These are phyloP conservation scores for Polia nebulosa DNA, from an alignment of 2,888 invertebrate species.

Conservation along the genomic window DNA sequence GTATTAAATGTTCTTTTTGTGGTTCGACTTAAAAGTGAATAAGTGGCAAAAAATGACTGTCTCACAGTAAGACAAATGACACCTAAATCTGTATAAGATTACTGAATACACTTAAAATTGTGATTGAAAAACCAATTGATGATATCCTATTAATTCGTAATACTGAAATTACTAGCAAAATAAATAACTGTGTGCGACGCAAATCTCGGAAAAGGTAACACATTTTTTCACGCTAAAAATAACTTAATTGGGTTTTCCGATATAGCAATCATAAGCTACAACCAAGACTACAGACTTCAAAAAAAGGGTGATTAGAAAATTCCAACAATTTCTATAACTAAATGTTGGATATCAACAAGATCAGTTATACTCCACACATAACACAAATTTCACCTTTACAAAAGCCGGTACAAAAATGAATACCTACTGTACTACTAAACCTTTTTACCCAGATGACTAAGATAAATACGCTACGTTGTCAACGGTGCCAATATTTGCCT, in stretches of 20 bases:
- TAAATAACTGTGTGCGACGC: background rate
- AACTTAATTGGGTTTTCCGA: background rate
- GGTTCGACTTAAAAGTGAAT: background rate
- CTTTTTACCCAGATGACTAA: conserved; percentile 28
- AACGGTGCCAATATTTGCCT: conserved; percentile 61
- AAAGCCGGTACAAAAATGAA: conserved; percentile 13
- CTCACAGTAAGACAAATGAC: background rate
- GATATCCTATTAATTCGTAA: background rate
- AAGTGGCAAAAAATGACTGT: background rate
- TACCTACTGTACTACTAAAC: conserved; percentile 11
- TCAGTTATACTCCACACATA: too few relatives aligned
- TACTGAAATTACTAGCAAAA: background rate
- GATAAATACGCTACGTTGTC: conserved; percentile 51
- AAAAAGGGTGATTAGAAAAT: background rate
- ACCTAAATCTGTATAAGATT: background rate
- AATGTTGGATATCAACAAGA: too few relatives aligned
- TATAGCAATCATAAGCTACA: background rate
- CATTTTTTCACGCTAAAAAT: background rate
- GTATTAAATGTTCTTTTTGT: conserved; percentile 18
- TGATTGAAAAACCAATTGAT: background rate
- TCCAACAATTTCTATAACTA: background rate
- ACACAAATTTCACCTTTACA: conserved; percentile 2
- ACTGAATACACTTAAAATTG: background rate
- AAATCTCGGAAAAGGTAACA: background rate
- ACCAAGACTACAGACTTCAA: background rate